Conservation (phyloP, 2,113 vertebrate species). For the Taxidea taxus region DNA sequence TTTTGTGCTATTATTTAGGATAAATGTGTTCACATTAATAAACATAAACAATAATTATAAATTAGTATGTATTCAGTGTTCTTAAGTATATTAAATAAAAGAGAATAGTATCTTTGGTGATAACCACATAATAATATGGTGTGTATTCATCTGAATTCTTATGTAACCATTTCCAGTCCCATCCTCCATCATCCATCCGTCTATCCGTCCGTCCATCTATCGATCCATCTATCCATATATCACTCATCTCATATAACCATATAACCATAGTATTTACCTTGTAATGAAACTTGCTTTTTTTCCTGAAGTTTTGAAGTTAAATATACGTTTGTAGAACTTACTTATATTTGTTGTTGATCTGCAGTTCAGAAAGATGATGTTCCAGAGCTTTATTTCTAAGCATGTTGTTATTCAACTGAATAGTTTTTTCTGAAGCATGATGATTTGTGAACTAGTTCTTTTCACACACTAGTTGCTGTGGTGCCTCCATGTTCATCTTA, state of each 20-base stretch:
- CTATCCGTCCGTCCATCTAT: too few species aligned
- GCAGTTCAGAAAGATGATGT: background rate
- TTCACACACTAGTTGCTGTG: background rate
- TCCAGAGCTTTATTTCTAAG: background rate
- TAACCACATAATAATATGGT: background rate
- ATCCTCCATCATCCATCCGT: background rate
- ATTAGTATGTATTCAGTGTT: background rate
- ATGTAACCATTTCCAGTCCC: background rate
- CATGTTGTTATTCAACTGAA: background rate
- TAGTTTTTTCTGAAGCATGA: background rate
- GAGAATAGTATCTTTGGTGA: background rate
- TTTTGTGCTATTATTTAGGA: background rate
- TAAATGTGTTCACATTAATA: background rate
- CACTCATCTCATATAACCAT: background rate
- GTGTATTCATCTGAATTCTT: background rate
- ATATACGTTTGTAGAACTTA: background rate
- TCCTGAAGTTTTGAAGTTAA: background rate
- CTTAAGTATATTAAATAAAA: background rate
- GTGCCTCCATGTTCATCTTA: rapidly evolving
- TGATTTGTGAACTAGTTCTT: background rate
- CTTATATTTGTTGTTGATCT: background rate
- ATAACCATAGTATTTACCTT: background rate
- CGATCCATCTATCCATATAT: background rate
- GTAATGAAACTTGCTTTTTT: background rate
- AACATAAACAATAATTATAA: background rate